These are phyloP conservation scores for Actinemys pallida DNA, from an alignment of 2,113 vertebrate genomes.

Conservation along the genomic window DNA sequence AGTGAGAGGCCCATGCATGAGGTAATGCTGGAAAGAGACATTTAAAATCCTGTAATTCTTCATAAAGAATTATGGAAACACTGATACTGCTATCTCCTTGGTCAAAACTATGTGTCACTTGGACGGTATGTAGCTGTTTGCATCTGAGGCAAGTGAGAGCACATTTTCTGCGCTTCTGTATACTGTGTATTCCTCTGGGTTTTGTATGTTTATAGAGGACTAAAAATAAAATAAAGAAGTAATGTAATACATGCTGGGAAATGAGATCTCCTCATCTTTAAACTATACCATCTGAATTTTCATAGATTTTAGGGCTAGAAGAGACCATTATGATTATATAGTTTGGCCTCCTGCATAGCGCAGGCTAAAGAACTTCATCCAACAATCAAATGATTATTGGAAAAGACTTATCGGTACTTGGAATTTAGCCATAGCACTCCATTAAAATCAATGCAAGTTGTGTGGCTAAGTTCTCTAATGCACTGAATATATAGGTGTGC, in stretches of 20 bases:
- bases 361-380: neutral
- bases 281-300: neutral
- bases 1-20: slow-evolving; percentile 27
- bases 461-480: neutral
- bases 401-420: neutral
- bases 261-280: neutral
- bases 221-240: slow-evolving; percentile 26
- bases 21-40: slow-evolving; percentile 48
- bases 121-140: neutral
- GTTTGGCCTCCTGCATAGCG: neutral
- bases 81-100: slow-evolving; percentile 48
- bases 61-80: slow-evolving; percentile 24
- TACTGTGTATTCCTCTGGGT: slow-evolving; percentile 28
- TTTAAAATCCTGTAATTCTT: slow-evolving; percentile 48
- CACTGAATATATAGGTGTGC: neutral
- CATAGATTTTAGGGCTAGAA: neutral
- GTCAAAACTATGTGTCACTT: slow-evolving; percentile 39
- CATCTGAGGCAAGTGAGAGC: neutral
- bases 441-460: neutral
- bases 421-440: neutral
- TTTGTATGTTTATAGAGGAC: slow-evolving; percentile 32
- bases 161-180: slow-evolving; percentile 19
- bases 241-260: slow-evolving; percentile 21
- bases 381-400: neutral
- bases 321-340: neutral